Percentiles rank a stretch among this genome's conserved stretches.
Conservation (phyloP, 2,113 vertebrate genomes). For the Ellobius talpinus region DNA sequence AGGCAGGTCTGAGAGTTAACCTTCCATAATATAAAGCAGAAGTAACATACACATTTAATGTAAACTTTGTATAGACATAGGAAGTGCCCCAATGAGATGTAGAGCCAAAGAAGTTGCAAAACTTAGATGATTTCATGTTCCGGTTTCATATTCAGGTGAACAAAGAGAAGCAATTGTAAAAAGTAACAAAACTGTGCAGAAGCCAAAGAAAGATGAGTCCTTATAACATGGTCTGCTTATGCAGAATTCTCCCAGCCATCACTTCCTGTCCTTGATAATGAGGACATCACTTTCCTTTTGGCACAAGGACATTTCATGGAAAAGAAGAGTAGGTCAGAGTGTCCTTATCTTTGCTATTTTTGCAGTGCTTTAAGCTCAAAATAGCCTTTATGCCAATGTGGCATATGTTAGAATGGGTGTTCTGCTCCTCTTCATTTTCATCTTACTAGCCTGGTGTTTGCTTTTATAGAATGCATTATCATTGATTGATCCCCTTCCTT, state of each 20-base stretch:
- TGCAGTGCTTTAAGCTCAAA: neutral
- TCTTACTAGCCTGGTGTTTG: neutral
- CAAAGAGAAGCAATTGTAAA: neutral
- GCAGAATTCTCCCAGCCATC: neutral
- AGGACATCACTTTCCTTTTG: neutral
- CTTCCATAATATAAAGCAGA: neutral
- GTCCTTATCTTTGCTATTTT: neutral
- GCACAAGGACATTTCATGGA: neutral
- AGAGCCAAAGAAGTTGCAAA: neutral
- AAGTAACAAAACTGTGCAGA: neutral
- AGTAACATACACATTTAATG: neutral
- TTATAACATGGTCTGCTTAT: neutral
- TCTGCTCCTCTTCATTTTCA: neutral
- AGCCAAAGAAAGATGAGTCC: neutral
- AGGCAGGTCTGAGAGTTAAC: neutral
- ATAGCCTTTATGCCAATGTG: neutral
- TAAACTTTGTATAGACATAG: neutral
- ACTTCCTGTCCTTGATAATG: neutral
- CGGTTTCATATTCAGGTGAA: neutral
- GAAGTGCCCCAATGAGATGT: neutral
- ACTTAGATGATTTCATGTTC: neutral
- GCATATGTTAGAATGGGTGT: neutral
- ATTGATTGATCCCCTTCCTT: neutral
- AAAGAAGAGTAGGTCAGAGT: neutral
- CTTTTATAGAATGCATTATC: neutral